Percentiles rank a stretch among this genome's conserved stretches.
These are phyloP conservation scores for Lycocerus yunnanus DNA, from an alignment of 2,888 invertebrate genomes.

Conservation along the genomic window DNA sequence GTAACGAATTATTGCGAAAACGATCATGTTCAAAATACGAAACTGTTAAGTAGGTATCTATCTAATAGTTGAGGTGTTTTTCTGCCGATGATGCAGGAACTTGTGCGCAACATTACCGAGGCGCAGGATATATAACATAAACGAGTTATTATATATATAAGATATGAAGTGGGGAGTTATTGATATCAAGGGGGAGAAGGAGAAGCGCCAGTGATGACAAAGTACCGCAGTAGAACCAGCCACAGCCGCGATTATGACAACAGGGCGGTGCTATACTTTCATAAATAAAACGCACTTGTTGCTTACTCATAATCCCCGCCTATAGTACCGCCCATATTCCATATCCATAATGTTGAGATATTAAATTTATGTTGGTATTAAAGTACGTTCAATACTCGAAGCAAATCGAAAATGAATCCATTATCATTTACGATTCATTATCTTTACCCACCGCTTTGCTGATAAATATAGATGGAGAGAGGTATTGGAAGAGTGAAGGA, in stretches of 20 bases:
- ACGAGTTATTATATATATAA: conserved; percentile 58
- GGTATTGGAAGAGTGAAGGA: not conserved
- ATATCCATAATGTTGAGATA: conserved; percentile 48
- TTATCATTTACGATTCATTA: not conserved
- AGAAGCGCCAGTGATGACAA: conserved; percentile 56
- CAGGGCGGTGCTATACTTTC: conserved; percentile 68
- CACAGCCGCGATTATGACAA: conserved; percentile 71
- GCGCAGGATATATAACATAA: conserved; percentile 43
- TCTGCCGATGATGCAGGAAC: not conserved
- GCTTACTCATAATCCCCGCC: conserved; percentile 65
- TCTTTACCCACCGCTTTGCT: not conserved
- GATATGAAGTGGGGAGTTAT: conserved; percentile 51
- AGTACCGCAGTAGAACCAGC: conserved; percentile 61
- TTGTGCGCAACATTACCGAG: conserved; percentile 15
- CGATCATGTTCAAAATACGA: not conserved
- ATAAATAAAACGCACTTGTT: conserved; percentile 74
- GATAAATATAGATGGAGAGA: too few relatives aligned
- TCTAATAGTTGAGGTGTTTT: not conserved
- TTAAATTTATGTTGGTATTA: not conserved
- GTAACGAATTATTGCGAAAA: not conserved
- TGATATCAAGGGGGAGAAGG: conserved; percentile 42
- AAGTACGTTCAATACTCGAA: not conserved
- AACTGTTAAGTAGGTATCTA: not conserved
- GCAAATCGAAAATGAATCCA: not conserved
- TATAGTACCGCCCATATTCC: conserved; percentile 55